A percentile compares a stretch with the other conserved stretches of the same genome.
phyloP scores from a whole-genome alignment of 2,797 vertebrate genomes.

The Trematomus bernacchii region DNA sequence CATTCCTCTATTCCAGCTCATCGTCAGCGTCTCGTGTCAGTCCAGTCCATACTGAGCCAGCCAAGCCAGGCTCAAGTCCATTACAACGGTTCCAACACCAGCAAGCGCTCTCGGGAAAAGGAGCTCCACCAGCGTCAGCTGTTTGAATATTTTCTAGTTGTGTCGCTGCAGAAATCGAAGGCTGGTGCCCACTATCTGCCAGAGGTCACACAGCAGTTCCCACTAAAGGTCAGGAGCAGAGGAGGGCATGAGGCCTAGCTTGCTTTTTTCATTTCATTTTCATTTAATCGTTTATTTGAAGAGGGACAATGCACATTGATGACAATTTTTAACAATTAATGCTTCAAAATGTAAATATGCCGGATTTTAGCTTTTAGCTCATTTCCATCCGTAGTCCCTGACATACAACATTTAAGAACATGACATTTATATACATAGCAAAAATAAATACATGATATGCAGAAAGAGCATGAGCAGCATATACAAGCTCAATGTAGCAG shows the following conservation, averaged over 20 bases:
- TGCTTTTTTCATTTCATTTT: neutral
- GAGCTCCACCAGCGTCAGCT: constrained; percentile 90
- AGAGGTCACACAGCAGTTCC: constrained; percentile 92
- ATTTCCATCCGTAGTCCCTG: too few relatives aligned
- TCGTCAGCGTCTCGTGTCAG: constrained; percentile 68
- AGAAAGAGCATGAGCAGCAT: too few relatives aligned
- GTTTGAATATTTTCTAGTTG: constrained; percentile 93
- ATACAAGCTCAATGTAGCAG: too few relatives aligned
- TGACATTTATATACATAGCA: too few relatives aligned
- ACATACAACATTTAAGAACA: too few relatives aligned
- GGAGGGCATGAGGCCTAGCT: neutral
- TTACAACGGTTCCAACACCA: constrained; percentile 44
- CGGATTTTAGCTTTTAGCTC: too few relatives aligned
- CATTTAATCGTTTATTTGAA: too few relatives aligned
- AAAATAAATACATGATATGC: too few relatives aligned
- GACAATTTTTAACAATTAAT: too few relatives aligned
- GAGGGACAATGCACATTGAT: too few relatives aligned
- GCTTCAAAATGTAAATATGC: too few relatives aligned
- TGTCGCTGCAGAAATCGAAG: constrained; percentile 91
- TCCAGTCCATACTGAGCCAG: constrained; percentile 72
- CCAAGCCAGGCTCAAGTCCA: constrained; percentile 27
- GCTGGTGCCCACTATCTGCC: constrained; percentile 86
- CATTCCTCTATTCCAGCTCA: constrained; percentile 51
- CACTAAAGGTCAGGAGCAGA: constrained; percentile 84
- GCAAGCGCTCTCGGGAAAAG: constrained; percentile 49